phyloP scores from a whole-genome alignment of 2,797 vertebrate species.

The Sebastolobus altivelis region DNA sequence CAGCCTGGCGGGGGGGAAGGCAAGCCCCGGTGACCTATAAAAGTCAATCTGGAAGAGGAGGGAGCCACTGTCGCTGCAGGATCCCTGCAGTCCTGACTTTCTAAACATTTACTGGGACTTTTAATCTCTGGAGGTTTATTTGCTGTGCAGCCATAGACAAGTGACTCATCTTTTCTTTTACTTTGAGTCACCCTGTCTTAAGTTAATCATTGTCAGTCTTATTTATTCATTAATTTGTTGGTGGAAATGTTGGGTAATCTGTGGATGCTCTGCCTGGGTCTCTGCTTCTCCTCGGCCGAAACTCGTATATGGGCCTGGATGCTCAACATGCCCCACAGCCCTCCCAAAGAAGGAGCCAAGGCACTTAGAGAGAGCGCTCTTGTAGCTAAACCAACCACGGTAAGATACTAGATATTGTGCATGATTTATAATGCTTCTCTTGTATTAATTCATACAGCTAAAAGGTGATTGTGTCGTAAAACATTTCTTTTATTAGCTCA shows the following conservation, averaged over 20 bases:
- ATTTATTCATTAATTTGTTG: background rate
- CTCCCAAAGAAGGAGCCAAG: slow-evolving; percentile 77
- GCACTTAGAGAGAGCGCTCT: slow-evolving; percentile 50
- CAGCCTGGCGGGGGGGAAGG: slow-evolving; percentile 62
- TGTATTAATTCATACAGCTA: background rate
- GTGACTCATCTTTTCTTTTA: slow-evolving; percentile 1
- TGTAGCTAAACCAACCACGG: slow-evolving; percentile 62
- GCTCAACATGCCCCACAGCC: slow-evolving; percentile 87
- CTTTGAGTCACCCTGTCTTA: background rate
- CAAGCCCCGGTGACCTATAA: slow-evolving; percentile 73
- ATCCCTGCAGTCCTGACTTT: slow-evolving; percentile 22
- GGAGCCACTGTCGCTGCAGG: slow-evolving; percentile 38
- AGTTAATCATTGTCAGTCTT: background rate
- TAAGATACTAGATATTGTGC: slow-evolving; percentile 53
- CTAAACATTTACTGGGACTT: slow-evolving; percentile 14
- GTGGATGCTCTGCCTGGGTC: slow-evolving; percentile 67
- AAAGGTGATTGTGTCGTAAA: background rate
- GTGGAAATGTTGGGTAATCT: slow-evolving; percentile 70
- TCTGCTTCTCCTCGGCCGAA: slow-evolving; percentile 69
- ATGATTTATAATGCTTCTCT: background rate
- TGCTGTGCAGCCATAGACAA: background rate
- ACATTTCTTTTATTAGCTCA: background rate
- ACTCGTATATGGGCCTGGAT: slow-evolving; percentile 88
- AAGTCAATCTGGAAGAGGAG: slow-evolving; percentile 57
- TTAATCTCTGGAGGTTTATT: background rate